phyloP scores from a whole-genome alignment of 2,888 invertebrate genomes.

The Galerucella nymphaeae region DNA sequence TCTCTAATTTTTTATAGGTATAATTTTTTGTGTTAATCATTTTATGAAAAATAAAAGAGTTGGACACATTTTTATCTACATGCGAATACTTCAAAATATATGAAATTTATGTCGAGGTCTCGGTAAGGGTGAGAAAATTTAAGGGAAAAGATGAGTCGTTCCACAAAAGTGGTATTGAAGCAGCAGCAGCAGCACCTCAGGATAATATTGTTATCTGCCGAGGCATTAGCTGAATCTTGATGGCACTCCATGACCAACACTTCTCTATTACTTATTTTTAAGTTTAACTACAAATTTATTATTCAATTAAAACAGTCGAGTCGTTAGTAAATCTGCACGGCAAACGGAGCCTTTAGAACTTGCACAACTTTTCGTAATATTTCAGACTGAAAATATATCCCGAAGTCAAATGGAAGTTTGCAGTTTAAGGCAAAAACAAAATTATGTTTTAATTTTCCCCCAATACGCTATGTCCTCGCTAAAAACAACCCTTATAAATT shows the following conservation, averaged over 20 bases:
- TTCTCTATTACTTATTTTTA: background rate
- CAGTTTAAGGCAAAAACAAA: constrained; percentile 52
- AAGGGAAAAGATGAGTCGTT: no score
- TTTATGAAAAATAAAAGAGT: no score
- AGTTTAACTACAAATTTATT: constrained; percentile 26
- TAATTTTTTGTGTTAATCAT: no score
- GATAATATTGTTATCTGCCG: no score
- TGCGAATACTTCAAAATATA: no score
- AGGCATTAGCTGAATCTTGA: no score
- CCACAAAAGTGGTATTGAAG: no score
- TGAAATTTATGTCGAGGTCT: no score
- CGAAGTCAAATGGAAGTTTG: constrained; percentile 43
- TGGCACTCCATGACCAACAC: background rate
- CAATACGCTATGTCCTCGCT: constrained; percentile 53
- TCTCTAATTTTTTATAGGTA: no score
- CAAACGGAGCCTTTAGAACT: constrained; percentile 14
- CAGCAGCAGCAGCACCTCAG: no score
- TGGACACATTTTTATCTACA: no score
- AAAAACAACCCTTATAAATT: constrained; percentile 49
- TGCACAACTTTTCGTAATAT: constrained; percentile 41
- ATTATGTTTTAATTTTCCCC: constrained; percentile 56
- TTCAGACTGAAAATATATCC: constrained; percentile 47
- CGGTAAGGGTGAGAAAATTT: no score
- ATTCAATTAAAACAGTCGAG: constrained; percentile 27
- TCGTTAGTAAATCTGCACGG: constrained; percentile 17